These are phyloP conservation scores for Bombyx mandarina DNA, from an alignment of 1,140 invertebrate genomes.

Conservation along the genomic window DNA sequence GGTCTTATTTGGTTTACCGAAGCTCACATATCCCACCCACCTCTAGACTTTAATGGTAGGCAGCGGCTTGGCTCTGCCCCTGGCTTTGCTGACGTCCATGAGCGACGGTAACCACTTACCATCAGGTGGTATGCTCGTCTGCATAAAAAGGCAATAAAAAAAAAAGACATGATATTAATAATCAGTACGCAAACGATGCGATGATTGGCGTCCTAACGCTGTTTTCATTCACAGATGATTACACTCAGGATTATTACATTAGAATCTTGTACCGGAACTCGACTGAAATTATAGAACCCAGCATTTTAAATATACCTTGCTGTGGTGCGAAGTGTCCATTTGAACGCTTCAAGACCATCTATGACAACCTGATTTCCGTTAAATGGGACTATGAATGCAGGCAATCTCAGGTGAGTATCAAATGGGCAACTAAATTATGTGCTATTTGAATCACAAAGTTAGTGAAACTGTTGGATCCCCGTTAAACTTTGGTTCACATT, in stretches of 20 bases:
- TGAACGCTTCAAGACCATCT: conserved; percentile 35
- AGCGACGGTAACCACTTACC: too few species aligned
- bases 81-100: too few species aligned
- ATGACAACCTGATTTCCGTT: conserved; percentile 37
- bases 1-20: not conserved
- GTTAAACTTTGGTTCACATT: not conserved
- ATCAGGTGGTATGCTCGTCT: too few species aligned
- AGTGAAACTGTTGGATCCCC: not conserved
- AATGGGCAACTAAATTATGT: not conserved
- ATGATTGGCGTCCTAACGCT: not conserved
- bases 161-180: not conserved
- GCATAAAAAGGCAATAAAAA: not conserved
- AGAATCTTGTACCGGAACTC: conserved; percentile 48
- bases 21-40: not conserved
- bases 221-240: conserved; percentile 29
- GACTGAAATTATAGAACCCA: conserved; percentile 37
- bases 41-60: not conserved
- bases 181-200: too few species aligned
- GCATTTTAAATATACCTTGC: conserved; percentile 33
- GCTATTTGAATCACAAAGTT: not conserved
- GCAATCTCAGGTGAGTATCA: conserved; percentile 19
- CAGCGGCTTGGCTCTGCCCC: not conserved
- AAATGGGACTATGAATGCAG: conserved; percentile 48
- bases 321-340: conserved; percentile 38
- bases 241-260: conserved; percentile 23